Percentiles rank a stretch among this genome's conserved stretches.
phyloP scores from a whole-genome alignment of 2,888 invertebrate species.

The Orchesella flavescens region DNA sequence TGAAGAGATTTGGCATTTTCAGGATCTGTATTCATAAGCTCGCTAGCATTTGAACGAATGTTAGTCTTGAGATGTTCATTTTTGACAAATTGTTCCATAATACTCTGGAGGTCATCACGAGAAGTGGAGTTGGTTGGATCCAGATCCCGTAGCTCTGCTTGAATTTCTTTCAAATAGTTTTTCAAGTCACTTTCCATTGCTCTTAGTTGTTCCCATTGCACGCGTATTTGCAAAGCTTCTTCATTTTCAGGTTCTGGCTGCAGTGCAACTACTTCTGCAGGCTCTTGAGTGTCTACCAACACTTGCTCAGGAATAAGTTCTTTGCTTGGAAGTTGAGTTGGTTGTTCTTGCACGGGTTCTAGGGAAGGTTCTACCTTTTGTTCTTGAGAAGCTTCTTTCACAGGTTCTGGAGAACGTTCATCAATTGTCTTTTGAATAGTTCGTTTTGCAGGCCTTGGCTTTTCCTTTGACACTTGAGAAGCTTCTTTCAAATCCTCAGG shows the following conservation, averaged over 20 bases:
- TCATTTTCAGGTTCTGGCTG: too few relatives aligned
- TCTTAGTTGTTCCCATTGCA: background rate
- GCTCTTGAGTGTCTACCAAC: too few relatives aligned
- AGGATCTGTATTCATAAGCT: conserved; percentile 48
- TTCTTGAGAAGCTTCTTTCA: too few relatives aligned
- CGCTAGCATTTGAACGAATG: conserved; percentile 40
- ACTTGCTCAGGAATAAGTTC: too few relatives aligned
- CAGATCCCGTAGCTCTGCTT: conserved; percentile 32
- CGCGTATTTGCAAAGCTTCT: background rate
- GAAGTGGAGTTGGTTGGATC: conserved; percentile 13
- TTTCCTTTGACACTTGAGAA: too few relatives aligned
- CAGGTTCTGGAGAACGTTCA: too few relatives aligned
- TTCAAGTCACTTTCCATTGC: conserved; percentile 33
- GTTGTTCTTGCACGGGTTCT: too few relatives aligned
- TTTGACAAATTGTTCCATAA: conserved; percentile 42
- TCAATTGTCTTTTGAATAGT: background rate
- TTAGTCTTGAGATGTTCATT: conserved; percentile 38
- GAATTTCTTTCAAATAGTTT: conserved; percentile 48
- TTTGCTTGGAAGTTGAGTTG: too few relatives aligned
- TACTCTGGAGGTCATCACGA: background rate
- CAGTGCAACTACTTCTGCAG: too few relatives aligned
- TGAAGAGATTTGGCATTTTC: conserved; percentile 23
- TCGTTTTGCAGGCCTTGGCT: too few relatives aligned
- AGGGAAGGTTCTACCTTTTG: background rate
- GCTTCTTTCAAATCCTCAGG: too few relatives aligned